Evolutionary conservation across 2,888 invertebrate genomes (phyloP), one percentile per base, ranked within the genome.

Genomic region (Harpagoxenus sublaevis): DNA sequence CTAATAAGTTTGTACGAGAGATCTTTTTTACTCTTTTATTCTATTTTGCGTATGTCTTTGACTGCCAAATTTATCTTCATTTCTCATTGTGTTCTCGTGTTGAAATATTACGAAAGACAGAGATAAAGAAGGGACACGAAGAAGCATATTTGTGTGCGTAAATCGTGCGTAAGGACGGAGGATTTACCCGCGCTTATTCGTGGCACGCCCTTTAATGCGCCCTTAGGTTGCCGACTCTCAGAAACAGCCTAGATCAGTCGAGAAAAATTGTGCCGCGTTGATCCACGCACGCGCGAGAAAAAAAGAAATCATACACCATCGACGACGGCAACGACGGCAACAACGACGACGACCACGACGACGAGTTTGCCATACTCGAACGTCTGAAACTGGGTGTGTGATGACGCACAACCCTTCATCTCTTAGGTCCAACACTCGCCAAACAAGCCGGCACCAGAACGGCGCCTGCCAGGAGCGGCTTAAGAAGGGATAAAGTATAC

Each of bases 391-490:
- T 71, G n/a, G 79, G 71, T 81, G 23, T 23, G 23, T 23, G 79
- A 81, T 81, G 79, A 81, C 79, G 71, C 71, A 79, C 60, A 62
- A 62, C 60, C 71, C 71, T 71, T 71, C 48, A 81, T 71, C 60
- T 81, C 48, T 62, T 71, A 71, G 35, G 3, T 71, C 28, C 71
- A 39, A 71, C 57, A 8, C 70, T 35, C 35, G 48, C 71, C 71
- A 71, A 81, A 62, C 71, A 81, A 51, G 12, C 39, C 35, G 60
- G 60, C 60, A 60, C 71, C 71, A 62, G 79, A 35, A 39, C 60
- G 71, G 48, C 48, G 60, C 9, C 28, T 51, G 23, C 39, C 79
- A 79, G 48, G 35, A 60, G 1, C 71, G 79, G 39, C 48, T 28
- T 65, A 63, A 51, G 35, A 23, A 57, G 18, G 6, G 15, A 23